Evolutionary conservation across 2,113 vertebrate genomes (phyloP).

Genomic region (Hymenochirus boettgeri): DNA sequence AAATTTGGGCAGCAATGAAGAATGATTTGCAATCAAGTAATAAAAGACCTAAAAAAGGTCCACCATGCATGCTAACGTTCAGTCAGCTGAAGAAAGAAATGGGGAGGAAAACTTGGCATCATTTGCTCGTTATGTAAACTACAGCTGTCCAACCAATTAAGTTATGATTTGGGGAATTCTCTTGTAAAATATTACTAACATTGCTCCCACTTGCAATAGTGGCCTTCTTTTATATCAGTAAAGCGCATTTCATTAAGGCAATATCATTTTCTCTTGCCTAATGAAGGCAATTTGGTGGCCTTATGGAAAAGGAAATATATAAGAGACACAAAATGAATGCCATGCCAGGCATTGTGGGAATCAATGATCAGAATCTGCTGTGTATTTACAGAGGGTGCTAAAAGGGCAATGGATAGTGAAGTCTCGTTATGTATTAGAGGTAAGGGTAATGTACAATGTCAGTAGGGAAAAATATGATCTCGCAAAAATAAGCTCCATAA

Average conservation of each 20-base stretch:
- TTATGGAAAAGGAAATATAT: slow-evolving; percentile 72
- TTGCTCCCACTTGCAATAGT: slow-evolving; percentile 76
- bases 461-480: no score
- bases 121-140: slow-evolving; percentile 81
- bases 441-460: no score
- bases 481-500: no score
- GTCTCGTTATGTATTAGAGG: no score
- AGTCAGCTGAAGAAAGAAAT: slow-evolving; percentile 76
- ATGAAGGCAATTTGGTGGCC: slow-evolving; percentile 76
- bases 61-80: slow-evolving; percentile 76
- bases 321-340: slow-evolving; percentile 77
- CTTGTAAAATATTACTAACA: slow-evolving; percentile 76
- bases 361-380: no score
- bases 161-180: slow-evolving; percentile 82
- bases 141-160: slow-evolving; percentile 82
- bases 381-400: no score
- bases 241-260: slow-evolving; percentile 79
- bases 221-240: slow-evolving; percentile 75
- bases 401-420: no score
- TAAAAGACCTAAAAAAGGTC: slow-evolving; percentile 75
- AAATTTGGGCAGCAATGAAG: slow-evolving; percentile 85
- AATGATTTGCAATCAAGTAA: slow-evolving; percentile 86
- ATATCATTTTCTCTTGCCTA: slow-evolving; percentile 74
- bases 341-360: slow-evolving; percentile 56
- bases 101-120: slow-evolving; percentile 78